These are phyloP conservation scores for Scopus umbretta DNA, from an alignment of 2,113 vertebrate species.

Conservation along the genomic window DNA sequence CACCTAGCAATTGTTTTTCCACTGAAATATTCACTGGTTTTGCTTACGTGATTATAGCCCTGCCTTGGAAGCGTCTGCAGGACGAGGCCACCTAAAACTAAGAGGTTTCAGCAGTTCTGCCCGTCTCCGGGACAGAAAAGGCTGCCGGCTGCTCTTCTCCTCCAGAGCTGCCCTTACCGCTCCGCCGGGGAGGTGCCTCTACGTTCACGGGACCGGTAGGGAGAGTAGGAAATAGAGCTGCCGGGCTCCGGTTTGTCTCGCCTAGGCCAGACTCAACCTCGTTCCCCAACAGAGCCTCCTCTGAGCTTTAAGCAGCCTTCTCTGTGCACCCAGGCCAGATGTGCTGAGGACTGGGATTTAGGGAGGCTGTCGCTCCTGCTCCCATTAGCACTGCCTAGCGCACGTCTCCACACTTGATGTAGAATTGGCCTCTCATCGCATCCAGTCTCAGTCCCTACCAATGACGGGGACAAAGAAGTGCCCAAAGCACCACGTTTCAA, in stretches of 20 bases:
- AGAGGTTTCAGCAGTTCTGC: not conserved
- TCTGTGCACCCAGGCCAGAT: not conserved
- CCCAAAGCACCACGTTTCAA: not conserved
- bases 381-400: no score
- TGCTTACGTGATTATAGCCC: not conserved
- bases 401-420: not conserved
- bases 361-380: not conserved
- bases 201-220: not conserved
- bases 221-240: not conserved
- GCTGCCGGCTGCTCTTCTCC: not conserved
- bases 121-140: not conserved
- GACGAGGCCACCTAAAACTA: fast-evolving
- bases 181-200: not conserved
- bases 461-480: not conserved
- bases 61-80: not conserved
- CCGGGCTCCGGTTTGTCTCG: not conserved
- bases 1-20: not conserved
- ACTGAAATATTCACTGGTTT: not conserved
- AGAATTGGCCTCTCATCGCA: not conserved
- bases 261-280: not conserved
- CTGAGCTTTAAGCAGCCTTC: not conserved
- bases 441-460: not conserved
- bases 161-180: not conserved
- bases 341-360: not conserved
- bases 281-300: not conserved